Conservation (phyloP, 2,888 invertebrate species). For the Zele albiditarsus region DNA sequence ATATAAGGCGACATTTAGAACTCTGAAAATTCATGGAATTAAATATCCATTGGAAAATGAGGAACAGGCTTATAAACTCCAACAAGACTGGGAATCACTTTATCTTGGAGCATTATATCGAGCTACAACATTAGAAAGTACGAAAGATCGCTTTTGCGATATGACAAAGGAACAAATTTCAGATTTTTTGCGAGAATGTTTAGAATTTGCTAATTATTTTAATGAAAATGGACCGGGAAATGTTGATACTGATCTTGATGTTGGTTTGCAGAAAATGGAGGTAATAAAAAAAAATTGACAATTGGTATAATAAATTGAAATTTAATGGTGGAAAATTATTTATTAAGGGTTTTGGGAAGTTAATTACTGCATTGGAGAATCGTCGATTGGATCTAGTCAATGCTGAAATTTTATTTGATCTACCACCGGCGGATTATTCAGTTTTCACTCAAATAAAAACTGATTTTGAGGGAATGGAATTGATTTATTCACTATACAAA, state of each 20-base stretch:
- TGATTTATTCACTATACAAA: constrained; percentile 85
- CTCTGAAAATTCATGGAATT: constrained; percentile 82
- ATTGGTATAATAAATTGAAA: background rate
- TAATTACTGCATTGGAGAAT: constrained; percentile 80
- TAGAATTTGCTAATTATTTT: constrained; percentile 83
- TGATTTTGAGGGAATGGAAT: constrained; percentile 81
- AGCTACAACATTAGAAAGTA: constrained; percentile 81
- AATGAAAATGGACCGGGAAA: constrained; percentile 85
- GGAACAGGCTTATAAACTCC: constrained; percentile 76
- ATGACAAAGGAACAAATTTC: constrained; percentile 85
- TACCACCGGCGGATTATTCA: constrained; percentile 88
- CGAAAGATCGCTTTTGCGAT: constrained; percentile 90
- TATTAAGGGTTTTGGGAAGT: constrained; percentile 78
- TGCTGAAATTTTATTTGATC: constrained; percentile 91
- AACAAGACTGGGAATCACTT: constrained; percentile 81
- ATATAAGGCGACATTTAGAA: constrained; percentile 81
- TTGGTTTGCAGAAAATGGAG: constrained; percentile 82
- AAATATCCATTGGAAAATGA: constrained; percentile 77
- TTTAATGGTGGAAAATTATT: constrained; percentile 49
- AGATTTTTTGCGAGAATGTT: constrained; percentile 77
- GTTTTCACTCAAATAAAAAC: constrained; percentile 79
- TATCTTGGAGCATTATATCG: constrained; percentile 82
- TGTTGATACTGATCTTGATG: constrained; percentile 85
- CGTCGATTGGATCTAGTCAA: constrained; percentile 79
- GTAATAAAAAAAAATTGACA: constrained; percentile 68